Evolutionary conservation across 2,888 invertebrate genomes (phyloP).

Genomic region (Cantharis rustica): DNA sequence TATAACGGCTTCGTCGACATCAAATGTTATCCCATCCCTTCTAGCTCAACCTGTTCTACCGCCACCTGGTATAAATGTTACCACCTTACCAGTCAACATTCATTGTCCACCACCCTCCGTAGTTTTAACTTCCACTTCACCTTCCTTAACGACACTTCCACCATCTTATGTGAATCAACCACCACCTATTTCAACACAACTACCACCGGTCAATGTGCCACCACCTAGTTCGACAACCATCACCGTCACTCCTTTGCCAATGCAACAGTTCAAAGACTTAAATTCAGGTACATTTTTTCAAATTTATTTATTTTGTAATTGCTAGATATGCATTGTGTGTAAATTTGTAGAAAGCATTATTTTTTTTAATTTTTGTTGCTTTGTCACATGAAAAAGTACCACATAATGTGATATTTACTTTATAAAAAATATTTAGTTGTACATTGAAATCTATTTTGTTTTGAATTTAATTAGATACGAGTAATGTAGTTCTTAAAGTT

Average conservation of each 20-base stretch:
- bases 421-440: not conserved
- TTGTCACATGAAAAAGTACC: not conserved
- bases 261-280: conserved; percentile 44
- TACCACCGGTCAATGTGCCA: conserved; percentile 56
- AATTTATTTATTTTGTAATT: not conserved
- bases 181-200: conserved; percentile 47
- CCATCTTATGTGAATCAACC: conserved; percentile 49
- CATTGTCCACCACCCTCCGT: conserved; percentile 47
- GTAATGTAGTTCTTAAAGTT: not conserved
- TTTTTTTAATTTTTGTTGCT: conserved; percentile 2
- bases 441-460: not conserved
- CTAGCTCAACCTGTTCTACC: conserved; percentile 55
- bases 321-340: not conserved
- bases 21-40: conserved; percentile 50
- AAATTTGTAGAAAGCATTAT: not conserved
- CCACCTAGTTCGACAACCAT: conserved; percentile 51
- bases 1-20: conserved; percentile 36
- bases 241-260: conserved; percentile 25
- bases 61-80: conserved; percentile 35
- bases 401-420: not conserved
- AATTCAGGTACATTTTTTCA: conserved; percentile 49
- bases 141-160: conserved; percentile 40
- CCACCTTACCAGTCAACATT: conserved; percentile 42
- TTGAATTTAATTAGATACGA: not conserved
- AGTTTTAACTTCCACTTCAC: conserved; percentile 31